A percentile compares a stretch with the other conserved stretches of the same genome.
phyloP scores from a whole-genome alignment of 2,888 invertebrate species.

The Lithophane leautieri region DNA sequence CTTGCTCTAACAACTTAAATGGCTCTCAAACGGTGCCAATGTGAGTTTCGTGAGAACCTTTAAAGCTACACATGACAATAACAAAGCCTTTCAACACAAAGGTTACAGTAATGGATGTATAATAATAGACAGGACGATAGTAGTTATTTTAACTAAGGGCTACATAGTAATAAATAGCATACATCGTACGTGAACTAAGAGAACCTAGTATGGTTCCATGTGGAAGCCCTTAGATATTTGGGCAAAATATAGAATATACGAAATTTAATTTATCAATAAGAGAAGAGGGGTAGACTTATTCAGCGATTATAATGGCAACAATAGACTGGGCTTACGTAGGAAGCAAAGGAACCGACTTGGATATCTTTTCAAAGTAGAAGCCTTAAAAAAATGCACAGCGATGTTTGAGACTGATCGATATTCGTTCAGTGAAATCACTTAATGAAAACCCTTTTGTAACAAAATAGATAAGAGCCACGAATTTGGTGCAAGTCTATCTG shows the following conservation, averaged over 20 bases:
- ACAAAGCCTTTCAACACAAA: conserved; percentile 42
- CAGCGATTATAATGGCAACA: conserved; percentile 22
- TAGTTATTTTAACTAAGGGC: background rate
- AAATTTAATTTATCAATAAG: conserved; percentile 15
- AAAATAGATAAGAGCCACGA: background rate
- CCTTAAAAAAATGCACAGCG: background rate
- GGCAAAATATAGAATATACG: background rate
- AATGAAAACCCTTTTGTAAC: background rate
- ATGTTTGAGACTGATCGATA: conserved; percentile 3
- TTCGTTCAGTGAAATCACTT: background rate
- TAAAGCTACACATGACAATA: conserved; percentile 39
- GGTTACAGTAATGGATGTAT: conserved; percentile 26
- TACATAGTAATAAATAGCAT: conserved; percentile 1
- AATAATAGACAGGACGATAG: conserved; percentile 18
- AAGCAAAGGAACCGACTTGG: conserved; percentile 34
- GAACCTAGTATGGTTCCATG: background rate
- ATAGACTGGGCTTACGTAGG: conserved; percentile 9
- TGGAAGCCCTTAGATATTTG: background rate
- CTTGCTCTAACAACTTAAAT: conserved; percentile 42
- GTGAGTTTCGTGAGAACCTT: conserved; percentile 43
- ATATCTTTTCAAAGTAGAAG: conserved; percentile 11
- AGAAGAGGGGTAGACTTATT: background rate
- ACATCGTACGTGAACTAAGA: background rate
- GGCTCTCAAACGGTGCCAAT: conserved; percentile 31
- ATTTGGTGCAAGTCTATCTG: background rate